These are phyloP conservation scores for Gerris buenoi DNA, from an alignment of 1,140 invertebrate genomes.

Conservation along the genomic window DNA sequence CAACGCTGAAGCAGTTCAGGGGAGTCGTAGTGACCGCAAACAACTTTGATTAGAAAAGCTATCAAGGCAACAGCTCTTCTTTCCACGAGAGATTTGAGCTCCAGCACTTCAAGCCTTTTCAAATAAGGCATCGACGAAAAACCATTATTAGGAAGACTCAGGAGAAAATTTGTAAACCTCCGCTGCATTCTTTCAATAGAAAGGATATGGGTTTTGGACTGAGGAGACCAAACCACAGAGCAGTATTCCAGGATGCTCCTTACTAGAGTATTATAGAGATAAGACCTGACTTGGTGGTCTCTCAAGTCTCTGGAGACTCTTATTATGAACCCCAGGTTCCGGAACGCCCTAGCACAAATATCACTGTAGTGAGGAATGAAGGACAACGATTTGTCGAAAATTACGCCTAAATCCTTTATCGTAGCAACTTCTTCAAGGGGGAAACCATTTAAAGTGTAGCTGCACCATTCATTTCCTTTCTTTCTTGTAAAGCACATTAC, in stretches of 20 bases:
- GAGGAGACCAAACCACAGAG: background rate
- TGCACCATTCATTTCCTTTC: background rate
- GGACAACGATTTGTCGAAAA: background rate
- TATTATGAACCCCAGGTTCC: background rate
- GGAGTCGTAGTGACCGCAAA: background rate
- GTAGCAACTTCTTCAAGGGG: background rate
- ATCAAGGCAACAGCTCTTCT: background rate
- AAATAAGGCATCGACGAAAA: background rate
- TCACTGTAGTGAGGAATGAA: background rate
- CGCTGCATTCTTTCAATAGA: background rate
- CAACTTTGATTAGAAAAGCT: background rate
- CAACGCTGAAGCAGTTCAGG: background rate
- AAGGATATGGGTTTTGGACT: background rate
- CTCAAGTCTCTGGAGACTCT: background rate
- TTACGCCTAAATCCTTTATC: background rate
- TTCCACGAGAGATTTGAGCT: background rate
- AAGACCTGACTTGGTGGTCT: background rate
- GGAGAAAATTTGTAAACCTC: background rate
- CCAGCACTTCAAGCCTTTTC: background rate
- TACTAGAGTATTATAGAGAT: background rate
- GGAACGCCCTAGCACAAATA: background rate
- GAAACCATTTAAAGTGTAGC: background rate
- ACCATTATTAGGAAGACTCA: background rate
- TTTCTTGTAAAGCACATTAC: background rate
- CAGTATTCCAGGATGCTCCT: background rate